Conservation (phyloP, 2,113 vertebrate genomes). For the Illadopsis cleaveri region DNA sequence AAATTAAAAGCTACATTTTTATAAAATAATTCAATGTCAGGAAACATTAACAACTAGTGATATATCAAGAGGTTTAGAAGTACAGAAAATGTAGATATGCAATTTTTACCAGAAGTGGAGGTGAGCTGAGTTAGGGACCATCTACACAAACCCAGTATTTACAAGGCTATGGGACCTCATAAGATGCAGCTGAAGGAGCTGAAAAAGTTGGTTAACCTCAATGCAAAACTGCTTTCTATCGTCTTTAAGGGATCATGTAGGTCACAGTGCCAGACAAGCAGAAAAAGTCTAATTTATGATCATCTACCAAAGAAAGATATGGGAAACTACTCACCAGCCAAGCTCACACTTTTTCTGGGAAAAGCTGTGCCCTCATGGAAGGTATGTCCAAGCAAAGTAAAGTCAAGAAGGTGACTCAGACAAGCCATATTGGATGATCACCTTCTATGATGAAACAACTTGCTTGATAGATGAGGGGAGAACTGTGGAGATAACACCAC, state of each 20-base stretch:
- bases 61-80: background rate
- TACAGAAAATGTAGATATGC: background rate
- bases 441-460: background rate
- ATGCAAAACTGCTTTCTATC: background rate
- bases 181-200: background rate
- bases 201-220: background rate
- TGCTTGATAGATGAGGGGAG: background rate
- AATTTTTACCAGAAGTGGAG: background rate
- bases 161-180: background rate
- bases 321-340: background rate
- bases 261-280: background rate
- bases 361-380: background rate
- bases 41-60: background rate
- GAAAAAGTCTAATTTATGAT: background rate
- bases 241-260: background rate
- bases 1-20: conserved; percentile 1
- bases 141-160: background rate
- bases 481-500: background rate
- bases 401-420: background rate
- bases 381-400: background rate
- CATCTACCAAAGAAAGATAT: background rate
- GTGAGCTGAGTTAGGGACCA: background rate
- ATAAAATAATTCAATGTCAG: background rate
- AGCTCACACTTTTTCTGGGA: background rate
- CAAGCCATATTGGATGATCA: background rate